Conservation (phyloP, 1,140 invertebrate species). For the Tachypleus tridentatus region DNA sequence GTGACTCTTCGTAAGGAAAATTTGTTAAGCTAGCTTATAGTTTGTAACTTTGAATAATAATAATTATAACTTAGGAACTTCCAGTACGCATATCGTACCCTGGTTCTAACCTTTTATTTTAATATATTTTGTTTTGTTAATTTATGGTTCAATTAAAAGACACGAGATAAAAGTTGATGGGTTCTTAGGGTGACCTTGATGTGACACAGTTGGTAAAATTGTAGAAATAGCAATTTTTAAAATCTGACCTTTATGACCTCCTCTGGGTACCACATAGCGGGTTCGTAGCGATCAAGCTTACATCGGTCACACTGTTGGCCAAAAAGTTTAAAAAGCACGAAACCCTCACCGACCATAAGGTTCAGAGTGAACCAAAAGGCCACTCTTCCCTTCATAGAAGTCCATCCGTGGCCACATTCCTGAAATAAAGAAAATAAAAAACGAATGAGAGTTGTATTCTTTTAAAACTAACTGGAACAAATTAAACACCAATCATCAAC, state of each 20-base stretch:
- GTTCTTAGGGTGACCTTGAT: too few relatives aligned
- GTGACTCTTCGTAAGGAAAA: too few relatives aligned
- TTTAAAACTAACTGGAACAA: too few relatives aligned
- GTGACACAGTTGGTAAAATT: neutral
- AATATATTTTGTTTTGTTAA: neutral
- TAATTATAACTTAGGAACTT: too few relatives aligned
- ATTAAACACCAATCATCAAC: too few relatives aligned
- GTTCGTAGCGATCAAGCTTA: slow-evolving; percentile 33
- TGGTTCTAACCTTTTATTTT: too few relatives aligned
- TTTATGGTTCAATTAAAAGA: slow-evolving; percentile 4
- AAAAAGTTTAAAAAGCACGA: slow-evolving; percentile 38
- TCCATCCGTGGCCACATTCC: slow-evolving; percentile 41
- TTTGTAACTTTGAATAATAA: too few relatives aligned
- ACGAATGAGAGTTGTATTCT: too few relatives aligned
- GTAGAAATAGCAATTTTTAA: neutral
- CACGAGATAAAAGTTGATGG: neutral
- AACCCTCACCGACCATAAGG: slow-evolving; percentile 32
- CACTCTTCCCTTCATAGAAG: slow-evolving; percentile 41
- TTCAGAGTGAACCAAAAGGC: slow-evolving; percentile 37
- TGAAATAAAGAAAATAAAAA: slow-evolving; percentile 16
- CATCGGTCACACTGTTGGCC: slow-evolving; percentile 40
- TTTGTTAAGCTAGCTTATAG: too few relatives aligned
- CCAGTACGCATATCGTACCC: neutral
- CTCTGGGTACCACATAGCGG: slow-evolving; percentile 43
- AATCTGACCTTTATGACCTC: slow-evolving; percentile 35